These are phyloP conservation scores for Salminus brasiliensis DNA, from an alignment of 2,113 vertebrate species.

Conservation along the genomic window DNA sequence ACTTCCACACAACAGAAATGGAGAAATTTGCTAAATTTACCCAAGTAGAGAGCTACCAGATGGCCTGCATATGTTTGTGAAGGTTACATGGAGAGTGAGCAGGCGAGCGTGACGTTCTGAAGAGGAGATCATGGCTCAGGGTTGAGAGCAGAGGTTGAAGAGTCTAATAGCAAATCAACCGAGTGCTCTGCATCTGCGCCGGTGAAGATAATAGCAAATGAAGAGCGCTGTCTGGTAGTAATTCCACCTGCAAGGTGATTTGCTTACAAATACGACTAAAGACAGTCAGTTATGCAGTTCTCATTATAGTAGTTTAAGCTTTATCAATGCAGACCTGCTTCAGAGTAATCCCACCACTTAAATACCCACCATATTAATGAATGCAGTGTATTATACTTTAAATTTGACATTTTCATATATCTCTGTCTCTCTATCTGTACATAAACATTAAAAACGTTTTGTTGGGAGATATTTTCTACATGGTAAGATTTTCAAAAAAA, in stretches of 20 bases:
- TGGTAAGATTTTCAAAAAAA: too few species aligned
- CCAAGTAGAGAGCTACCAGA: conserved; percentile 11
- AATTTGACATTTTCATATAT: too few species aligned
- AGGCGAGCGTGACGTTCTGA: conserved; percentile 23
- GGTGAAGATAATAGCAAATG: neutral
- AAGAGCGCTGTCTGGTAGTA: neutral
- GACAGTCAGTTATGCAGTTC: neutral
- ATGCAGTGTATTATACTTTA: too few species aligned
- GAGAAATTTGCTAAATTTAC: neutral
- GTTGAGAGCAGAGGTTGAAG: neutral
- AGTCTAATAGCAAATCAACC: conserved; percentile 23
- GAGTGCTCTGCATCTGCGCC: neutral
- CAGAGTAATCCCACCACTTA: too few species aligned
- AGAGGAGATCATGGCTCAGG: conserved; percentile 10
- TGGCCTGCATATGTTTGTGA: conserved; percentile 32
- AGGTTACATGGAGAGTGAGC: conserved; percentile 33
- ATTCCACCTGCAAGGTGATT: neutral
- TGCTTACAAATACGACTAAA: too few species aligned
- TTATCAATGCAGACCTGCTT: neutral
- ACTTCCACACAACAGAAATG: neutral
- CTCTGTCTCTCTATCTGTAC: too few species aligned
- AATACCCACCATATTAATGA: too few species aligned
- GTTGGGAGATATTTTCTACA: too few species aligned
- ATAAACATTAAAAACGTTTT: too few species aligned
- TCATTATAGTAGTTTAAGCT: neutral